Evolutionary conservation across 2,113 vertebrate genomes (phyloP).

Genomic region (Monarcha castaneiventris): DNA sequence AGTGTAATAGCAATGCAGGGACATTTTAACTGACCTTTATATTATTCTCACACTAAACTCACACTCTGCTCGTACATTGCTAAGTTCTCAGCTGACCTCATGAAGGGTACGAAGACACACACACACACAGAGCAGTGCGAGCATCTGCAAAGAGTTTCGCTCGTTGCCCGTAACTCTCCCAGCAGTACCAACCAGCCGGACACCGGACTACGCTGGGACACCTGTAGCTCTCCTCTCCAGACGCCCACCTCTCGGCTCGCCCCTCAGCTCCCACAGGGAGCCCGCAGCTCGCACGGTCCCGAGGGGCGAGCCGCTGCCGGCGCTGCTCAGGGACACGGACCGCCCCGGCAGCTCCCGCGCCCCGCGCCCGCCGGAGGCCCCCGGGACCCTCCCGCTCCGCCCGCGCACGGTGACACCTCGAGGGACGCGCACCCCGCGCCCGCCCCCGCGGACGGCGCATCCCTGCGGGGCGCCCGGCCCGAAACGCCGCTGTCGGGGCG

Average conservation of each 20-base stretch:
- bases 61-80: fast-evolving
- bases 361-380: neutral
- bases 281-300: neutral
- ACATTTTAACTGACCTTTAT: fast-evolving
- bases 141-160: fast-evolving
- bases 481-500: neutral
- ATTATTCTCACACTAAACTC: fast-evolving
- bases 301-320: neutral
- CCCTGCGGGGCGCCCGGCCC: neutral
- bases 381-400: neutral
- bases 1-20: fast-evolving
- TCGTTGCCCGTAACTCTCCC: neutral
- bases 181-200: neutral
- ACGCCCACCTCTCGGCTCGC: neutral
- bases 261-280: fast-evolving
- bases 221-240: neutral
- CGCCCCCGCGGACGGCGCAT: neutral
- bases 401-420: neutral
- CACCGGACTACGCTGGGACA: neutral
- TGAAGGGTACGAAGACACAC: fast-evolving
- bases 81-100: neutral
- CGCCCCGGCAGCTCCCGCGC: neutral
- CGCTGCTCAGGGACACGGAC: neutral
- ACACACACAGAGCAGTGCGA: fast-evolving
- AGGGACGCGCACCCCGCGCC: too few relatives aligned